Evolutionary conservation across 2,888 invertebrate genomes (phyloP), one percentile per base, ranked within the genome.

Genomic region (Rhamphomyia laevipes): DNA sequence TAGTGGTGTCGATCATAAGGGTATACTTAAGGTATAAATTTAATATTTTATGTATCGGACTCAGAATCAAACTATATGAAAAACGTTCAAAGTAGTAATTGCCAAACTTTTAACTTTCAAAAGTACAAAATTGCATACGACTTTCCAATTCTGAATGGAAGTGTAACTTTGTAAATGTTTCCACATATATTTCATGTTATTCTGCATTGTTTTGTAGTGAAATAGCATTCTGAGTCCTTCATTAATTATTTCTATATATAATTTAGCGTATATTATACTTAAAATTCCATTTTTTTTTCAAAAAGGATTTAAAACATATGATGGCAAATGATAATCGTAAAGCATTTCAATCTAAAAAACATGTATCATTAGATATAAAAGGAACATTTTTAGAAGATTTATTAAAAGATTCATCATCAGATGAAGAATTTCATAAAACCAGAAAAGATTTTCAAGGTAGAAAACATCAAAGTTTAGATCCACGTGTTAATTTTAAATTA

Each of bases 381-480:
- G 66, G 68, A 21, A 69, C 71, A 7, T 21, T 21, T n/a, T 57
- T 71, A n/a, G 64, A 70, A 51, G 65, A 68, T 53, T 54, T 71
- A n/a, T 58, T 71, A 5, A 69, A 68, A 47, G 71, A 68, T 2
- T 68, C 68, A 1, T 70, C 71, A 0, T 70, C 70, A 2, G 71
- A 71, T 51, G 70, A 70, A 56, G 69, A 71, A 44, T 69, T 69
- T 52, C 65, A 61, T 27, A 66, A 64, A 52, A 69, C 63, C 23
- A 66, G 72, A 5, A 64, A 65, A 46, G 67, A 71, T 40, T 71
- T 71, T 46, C 71, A 71, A 54, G 65, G 67, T 1, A 63, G 71
- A 38, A 71, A 71, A 53, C 71, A 71, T 57, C 68, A 70, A 61
- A 70, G 70, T 52, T 63, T 71, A 53, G 71, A 71, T 60, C 66